Percentiles rank a stretch among this genome's conserved stretches.
Evolutionary conservation across 2,797 vertebrate genomes (phyloP).

Genomic region (Myotis planiceps): DNA sequence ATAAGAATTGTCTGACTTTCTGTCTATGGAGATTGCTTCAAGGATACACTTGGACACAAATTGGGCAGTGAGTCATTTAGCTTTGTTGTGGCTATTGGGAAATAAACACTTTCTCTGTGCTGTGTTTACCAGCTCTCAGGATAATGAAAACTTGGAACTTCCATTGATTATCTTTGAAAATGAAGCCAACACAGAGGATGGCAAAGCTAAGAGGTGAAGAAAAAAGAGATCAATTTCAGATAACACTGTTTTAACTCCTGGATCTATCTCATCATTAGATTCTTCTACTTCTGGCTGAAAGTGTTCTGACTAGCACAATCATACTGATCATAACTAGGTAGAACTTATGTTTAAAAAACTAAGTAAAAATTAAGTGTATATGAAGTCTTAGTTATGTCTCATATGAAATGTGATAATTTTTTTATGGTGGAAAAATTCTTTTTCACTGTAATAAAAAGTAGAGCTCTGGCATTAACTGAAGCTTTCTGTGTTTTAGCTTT

Average conservation of each 20-base stretch:
- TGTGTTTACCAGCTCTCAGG: neutral
- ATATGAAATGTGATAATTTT: neutral
- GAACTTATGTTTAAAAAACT: neutral
- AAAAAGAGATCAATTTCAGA: neutral
- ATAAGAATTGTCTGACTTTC: neutral
- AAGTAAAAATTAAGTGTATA: neutral
- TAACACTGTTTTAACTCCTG: neutral
- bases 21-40: neutral
- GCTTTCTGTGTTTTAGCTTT: constrained; percentile 29
- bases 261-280: neutral
- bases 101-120: neutral
- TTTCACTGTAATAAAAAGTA: neutral
- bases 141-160: neutral
- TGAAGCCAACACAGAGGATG: neutral
- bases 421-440: neutral
- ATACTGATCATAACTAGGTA: neutral
- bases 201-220: neutral
- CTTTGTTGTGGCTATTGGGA: neutral
- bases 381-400: neutral
- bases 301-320: neutral
- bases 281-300: neutral
- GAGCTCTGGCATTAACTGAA: neutral
- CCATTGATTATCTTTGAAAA: neutral
- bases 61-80: neutral
- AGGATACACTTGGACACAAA: neutral